Conservation (phyloP, 2,888 invertebrate species). For the Scelioninae gen. 2 region DNA sequence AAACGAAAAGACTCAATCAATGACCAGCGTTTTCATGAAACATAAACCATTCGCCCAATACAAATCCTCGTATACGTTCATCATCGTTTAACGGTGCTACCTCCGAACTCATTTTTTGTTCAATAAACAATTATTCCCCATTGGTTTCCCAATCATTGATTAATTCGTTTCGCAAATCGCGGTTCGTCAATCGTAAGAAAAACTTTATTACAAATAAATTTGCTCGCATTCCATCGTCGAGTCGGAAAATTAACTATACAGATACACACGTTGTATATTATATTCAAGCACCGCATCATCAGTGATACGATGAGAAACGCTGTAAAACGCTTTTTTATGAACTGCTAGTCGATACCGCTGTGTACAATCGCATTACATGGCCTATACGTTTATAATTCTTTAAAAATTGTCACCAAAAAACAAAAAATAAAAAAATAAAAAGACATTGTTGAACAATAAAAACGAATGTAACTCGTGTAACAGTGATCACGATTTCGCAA, state of each 20-base stretch:
- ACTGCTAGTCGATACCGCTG: constrained; percentile 19
- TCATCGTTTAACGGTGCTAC: too few species aligned
- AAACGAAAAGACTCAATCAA: background rate
- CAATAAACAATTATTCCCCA: too few species aligned
- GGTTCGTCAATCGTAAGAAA: constrained; percentile 43
- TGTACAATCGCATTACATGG: constrained; percentile 39
- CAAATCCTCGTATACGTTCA: too few species aligned
- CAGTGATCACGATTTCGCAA: background rate
- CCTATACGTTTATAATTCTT: constrained; percentile 16
- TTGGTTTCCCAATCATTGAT: too few species aligned
- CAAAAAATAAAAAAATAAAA: too few species aligned
- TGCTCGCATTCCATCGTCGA: constrained; percentile 31
- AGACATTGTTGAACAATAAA: background rate
- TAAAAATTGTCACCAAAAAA: background rate
- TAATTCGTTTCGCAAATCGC: background rate
- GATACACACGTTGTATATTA: constrained; percentile 49
- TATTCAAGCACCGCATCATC: constrained; percentile 36
- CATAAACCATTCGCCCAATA: too few species aligned
- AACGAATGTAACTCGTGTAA: background rate
- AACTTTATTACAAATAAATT: constrained; percentile 52
- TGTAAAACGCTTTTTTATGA: constrained; percentile 36
- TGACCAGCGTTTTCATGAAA: too few species aligned
- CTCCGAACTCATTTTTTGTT: too few species aligned
- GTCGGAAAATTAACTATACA: constrained; percentile 41
- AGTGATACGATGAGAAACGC: constrained; percentile 36